Conservation (phyloP, 2,888 invertebrate species). For the Sabellastarte sp. region DNA sequence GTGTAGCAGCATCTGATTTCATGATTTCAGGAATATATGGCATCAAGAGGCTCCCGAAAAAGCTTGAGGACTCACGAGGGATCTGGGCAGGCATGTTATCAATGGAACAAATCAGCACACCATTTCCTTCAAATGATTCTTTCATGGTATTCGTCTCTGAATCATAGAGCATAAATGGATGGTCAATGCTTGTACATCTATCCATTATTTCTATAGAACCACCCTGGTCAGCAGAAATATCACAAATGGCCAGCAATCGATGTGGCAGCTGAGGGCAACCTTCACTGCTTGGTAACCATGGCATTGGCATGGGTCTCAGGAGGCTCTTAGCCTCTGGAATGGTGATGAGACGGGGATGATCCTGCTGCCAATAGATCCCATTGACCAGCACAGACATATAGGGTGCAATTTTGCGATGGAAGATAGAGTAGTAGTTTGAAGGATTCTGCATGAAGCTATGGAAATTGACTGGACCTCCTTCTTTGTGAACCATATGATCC, state of each 20-base stretch:
- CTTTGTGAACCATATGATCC: constrained; percentile 89
- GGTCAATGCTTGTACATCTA: constrained; percentile 98
- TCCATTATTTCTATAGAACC: constrained; percentile 99
- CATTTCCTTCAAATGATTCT: constrained; percentile 93
- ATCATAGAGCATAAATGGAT: constrained; percentile 98
- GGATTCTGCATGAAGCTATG: constrained; percentile 90
- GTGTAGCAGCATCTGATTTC: constrained; percentile 46
- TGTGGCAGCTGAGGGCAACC: constrained; percentile 21
- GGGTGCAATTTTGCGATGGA: constrained; percentile 94
- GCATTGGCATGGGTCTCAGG: constrained; percentile 71
- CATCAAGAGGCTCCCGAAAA: constrained; percentile 89
- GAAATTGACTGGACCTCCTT: constrained; percentile 87
- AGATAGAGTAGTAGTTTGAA: constrained; percentile 90
- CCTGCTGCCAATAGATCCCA: constrained; percentile 98
- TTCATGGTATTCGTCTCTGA: constrained; percentile 96
- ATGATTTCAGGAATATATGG: constrained; percentile 85
- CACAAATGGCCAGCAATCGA: constrained; percentile 87
- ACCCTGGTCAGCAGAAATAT: constrained; percentile 98
- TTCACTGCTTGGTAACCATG: constrained; percentile 74
- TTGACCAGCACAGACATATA: constrained; percentile 96
- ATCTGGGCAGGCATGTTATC: constrained; percentile 99
- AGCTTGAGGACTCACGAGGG: constrained; percentile 94
- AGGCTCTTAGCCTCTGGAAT: constrained; percentile 97
- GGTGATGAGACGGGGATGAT: constrained; percentile 90
- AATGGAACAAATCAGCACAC: constrained; percentile 98